Evolutionary conservation across 2,797 vertebrate genomes (phyloP).

Genomic region (Bradypodion pumilum): DNA sequence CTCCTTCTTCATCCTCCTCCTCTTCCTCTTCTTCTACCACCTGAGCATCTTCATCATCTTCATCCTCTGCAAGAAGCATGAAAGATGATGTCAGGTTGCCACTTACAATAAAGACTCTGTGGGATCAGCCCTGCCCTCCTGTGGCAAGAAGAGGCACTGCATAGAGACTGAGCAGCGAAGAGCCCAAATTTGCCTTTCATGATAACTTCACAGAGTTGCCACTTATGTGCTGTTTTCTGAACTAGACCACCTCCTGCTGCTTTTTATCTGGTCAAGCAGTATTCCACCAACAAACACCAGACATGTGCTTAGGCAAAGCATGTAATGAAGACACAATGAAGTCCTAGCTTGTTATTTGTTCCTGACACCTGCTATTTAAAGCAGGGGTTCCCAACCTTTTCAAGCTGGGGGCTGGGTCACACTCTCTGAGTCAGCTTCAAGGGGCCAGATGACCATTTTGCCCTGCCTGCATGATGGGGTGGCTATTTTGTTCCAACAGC

Average conservation of each 20-base stretch:
- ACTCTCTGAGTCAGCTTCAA: too few species aligned
- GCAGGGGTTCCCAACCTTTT: too few species aligned
- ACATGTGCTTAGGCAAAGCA: too few species aligned
- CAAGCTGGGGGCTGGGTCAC: too few species aligned
- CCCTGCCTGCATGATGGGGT: too few species aligned
- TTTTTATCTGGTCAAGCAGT: neutral
- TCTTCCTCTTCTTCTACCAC: conserved; percentile 92
- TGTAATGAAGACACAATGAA: neutral
- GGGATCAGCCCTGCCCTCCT: neutral
- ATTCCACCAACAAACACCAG: neutral
- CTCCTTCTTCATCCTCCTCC: conserved; percentile 92
- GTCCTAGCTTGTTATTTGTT: neutral
- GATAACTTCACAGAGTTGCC: neutral
- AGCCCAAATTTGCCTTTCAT: neutral
- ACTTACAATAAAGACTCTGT: fast-evolving
- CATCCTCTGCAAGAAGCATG: conserved; percentile 80
- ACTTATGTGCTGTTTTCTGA: too few species aligned
- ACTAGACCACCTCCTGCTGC: neutral
- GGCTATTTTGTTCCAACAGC: too few species aligned
- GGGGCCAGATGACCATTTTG: too few species aligned
- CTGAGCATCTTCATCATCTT: conserved; percentile 91
- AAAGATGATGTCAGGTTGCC: conserved; percentile 6
- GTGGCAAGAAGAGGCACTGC: too few species aligned
- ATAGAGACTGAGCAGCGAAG: neutral
- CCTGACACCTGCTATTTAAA: too few species aligned